A percentile compares a stretch with the other conserved stretches of the same genome.
phyloP scores from a whole-genome alignment of 1,140 invertebrate genomes.

The Bombus picipes region DNA sequence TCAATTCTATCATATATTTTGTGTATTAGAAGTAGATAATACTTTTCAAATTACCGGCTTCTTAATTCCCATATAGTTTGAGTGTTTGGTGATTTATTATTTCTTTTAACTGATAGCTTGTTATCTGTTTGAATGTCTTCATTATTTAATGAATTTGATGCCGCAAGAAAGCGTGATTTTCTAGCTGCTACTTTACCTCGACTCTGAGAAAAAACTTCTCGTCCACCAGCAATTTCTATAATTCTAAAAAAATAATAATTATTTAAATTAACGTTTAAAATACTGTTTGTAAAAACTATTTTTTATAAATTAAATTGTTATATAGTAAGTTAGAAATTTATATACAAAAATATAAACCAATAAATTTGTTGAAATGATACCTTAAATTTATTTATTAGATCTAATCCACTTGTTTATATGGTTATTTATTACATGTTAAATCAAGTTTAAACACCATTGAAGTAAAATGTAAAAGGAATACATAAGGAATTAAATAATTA shows the following conservation, averaged over 20 bases:
- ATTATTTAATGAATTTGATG: constrained; percentile 83
- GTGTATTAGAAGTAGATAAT: not conserved
- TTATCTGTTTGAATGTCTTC: constrained; percentile 82
- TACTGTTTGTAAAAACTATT: not conserved
- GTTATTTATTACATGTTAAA: not conserved
- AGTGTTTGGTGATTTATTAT: constrained; percentile 84
- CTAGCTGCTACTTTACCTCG: constrained; percentile 89
- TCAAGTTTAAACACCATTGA: not conserved
- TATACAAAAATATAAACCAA: not conserved
- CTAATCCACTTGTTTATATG: not conserved
- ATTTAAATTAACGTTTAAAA: not conserved
- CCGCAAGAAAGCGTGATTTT: constrained; percentile 86
- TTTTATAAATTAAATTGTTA: not conserved
- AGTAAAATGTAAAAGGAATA: not conserved
- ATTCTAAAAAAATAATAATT: constrained; percentile 84
- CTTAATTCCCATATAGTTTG: constrained; percentile 86
- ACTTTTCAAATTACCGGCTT: constrained; percentile 77
- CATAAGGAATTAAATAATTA: not conserved
- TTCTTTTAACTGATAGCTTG: constrained; percentile 82
- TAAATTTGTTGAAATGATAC: not conserved
- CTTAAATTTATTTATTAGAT: not conserved
- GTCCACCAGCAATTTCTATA: constrained; percentile 93
- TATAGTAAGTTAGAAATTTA: not conserved
- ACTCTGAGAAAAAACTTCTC: constrained; percentile 93
- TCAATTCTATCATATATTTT: not conserved